These are phyloP conservation scores for Rhinolophus ferrumequinum DNA, from an alignment of 2,113 vertebrate species.

Conservation along the genomic window DNA sequence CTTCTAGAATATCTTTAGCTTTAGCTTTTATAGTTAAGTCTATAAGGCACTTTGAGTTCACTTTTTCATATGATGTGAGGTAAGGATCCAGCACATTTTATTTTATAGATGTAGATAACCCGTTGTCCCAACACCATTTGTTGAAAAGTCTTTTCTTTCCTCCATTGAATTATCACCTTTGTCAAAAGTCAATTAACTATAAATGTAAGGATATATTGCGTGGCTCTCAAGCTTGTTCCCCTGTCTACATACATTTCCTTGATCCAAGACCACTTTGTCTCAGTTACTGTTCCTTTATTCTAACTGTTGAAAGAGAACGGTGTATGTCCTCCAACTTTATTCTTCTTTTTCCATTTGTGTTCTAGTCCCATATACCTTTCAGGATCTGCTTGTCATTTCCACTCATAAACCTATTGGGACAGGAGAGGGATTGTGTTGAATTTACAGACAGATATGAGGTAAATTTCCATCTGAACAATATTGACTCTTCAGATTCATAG, in stretches of 20 bases:
- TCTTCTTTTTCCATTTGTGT: background rate
- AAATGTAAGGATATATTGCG: fast-evolving
- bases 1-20: background rate
- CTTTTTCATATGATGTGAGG: background rate
- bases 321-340: too few relatives aligned
- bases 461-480: too few relatives aligned
- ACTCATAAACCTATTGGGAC: background rate
- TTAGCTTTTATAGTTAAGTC: background rate
- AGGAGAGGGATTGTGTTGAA: background rate
- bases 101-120: background rate
- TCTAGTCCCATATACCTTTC: background rate
- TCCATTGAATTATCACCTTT: background rate
- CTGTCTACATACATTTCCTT: fast-evolving
- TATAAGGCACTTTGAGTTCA: background rate
- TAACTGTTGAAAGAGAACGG: background rate
- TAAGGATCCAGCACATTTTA: background rate
- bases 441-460: background rate
- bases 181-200: too few relatives aligned
- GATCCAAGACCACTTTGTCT: too few relatives aligned
- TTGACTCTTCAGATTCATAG: too few relatives aligned
- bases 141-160: background rate
- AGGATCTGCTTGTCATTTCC: background rate
- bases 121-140: fast-evolving
- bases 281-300: fast-evolving
- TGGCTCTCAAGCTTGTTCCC: background rate